These are phyloP conservation scores for Nothobranchius kuhntae DNA, from an alignment of 2,113 vertebrate genomes.

Conservation along the genomic window DNA sequence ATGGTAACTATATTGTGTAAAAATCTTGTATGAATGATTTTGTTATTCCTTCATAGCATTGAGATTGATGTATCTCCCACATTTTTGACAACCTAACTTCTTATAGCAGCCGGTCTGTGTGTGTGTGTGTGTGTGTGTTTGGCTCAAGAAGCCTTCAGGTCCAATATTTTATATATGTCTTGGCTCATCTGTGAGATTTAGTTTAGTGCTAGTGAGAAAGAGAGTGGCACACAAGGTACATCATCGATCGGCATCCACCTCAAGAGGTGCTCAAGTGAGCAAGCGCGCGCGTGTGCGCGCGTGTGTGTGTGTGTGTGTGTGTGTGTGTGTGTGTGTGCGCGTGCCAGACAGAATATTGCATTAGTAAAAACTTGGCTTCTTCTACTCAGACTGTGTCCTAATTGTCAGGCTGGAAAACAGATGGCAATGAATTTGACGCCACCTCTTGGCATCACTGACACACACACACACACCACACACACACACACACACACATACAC, in stretches of 20 bases:
- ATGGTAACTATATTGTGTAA: slow-evolving; percentile 9
- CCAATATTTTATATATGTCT: slow-evolving; percentile 59
- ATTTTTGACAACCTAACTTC: slow-evolving; percentile 4
- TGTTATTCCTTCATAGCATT: not conserved
- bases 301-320: slow-evolving; percentile 12
- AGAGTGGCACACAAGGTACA: slow-evolving; percentile 65
- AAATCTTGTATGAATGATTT: not conserved
- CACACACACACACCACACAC: slow-evolving; percentile 9
- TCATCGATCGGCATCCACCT: slow-evolving; percentile 58
- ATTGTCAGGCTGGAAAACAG: slow-evolving; percentile 65
- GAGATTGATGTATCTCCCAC: slow-evolving; percentile 42
- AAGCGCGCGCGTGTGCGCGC: slow-evolving; percentile 12
- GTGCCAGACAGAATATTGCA: slow-evolving; percentile 59
- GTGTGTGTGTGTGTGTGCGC: slow-evolving; percentile 21
- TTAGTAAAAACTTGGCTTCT: slow-evolving; percentile 58
- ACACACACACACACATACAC: slow-evolving; percentile 15
- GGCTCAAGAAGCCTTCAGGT: slow-evolving; percentile 50
- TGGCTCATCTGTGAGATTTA: slow-evolving; percentile 68
- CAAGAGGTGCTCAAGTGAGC: slow-evolving; percentile 4
- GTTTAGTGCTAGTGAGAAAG: slow-evolving; percentile 45
- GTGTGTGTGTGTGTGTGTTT: slow-evolving; percentile 1
- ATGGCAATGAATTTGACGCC: slow-evolving; percentile 48
- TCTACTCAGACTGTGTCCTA: slow-evolving; percentile 57
- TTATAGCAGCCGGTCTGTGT: slow-evolving; percentile 35
- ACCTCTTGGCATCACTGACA: slow-evolving; percentile 37